These are phyloP conservation scores for Callorhinus ursinus DNA, from an alignment of 2,113 vertebrate genomes.

Conservation along the genomic window DNA sequence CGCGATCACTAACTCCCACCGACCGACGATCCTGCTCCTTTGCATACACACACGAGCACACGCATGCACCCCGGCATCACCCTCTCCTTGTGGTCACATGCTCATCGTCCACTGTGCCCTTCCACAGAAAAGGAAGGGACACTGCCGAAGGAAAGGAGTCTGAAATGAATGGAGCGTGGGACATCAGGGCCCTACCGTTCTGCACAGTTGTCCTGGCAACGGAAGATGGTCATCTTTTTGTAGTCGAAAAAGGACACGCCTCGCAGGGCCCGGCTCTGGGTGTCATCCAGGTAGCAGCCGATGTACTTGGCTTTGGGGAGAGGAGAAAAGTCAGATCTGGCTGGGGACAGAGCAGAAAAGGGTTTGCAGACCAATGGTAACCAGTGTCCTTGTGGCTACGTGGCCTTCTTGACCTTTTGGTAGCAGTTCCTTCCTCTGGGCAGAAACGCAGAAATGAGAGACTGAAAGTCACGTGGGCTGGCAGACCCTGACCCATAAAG, in stretches of 20 bases:
- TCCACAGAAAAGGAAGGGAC: not conserved
- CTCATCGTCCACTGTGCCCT: not conserved
- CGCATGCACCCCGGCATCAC: not conserved
- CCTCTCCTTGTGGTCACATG: not conserved
- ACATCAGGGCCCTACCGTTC: constrained; percentile 90
- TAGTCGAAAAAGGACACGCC: constrained; percentile 99
- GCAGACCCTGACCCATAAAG: not conserved
- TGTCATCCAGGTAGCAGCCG: constrained; percentile 95
- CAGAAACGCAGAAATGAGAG: not conserved
- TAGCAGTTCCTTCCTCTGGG: not conserved
- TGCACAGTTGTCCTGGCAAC: constrained; percentile 99
- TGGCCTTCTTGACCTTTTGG: not conserved
- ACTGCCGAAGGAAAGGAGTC: not conserved
- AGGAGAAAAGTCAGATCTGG: constrained; percentile 40
- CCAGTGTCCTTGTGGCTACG: not conserved
- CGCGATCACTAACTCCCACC: not conserved
- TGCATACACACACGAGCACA: not conserved
- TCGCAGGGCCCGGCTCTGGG: constrained; percentile 91
- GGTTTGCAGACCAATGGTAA: not conserved
- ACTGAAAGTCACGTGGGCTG: fast-evolving
- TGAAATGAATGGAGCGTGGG: not conserved
- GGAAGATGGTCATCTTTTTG: constrained; percentile 99
- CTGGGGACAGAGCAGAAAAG: not conserved
- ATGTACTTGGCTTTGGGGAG: constrained; percentile 91
- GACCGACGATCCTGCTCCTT: no score